Evolutionary conservation across 1,140 invertebrate species (phyloP), one percentile per base, ranked within the genome.

Genomic region (Conus betulinus): DNA sequence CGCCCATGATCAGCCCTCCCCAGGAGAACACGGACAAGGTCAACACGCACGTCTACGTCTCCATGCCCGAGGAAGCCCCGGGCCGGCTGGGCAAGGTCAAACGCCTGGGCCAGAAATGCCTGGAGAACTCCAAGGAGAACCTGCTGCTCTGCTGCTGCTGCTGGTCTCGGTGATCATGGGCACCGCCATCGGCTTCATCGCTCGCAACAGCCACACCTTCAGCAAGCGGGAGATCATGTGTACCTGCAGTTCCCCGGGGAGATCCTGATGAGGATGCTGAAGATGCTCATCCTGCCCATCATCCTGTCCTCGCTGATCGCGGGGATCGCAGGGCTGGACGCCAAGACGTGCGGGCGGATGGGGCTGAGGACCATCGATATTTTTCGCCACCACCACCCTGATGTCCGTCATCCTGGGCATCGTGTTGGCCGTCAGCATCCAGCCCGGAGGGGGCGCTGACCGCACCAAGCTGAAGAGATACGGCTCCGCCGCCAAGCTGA

Each of bases 301-400:
- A 95, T 96, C 67, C 91, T 95, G 0, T 94, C 96, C 17, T 95
- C 95, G 91, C 91, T 96, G 11, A 95, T 95, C 84, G 90, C 93
- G 0, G 94, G 95, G 10, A 93, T 94, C 51, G 94, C 95, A 5
- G 93, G 93, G 15, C 92, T 95, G 39, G 95, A 95, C 87, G 93
- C 93, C n/a, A 93, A 93, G 87, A 93, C 95, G 13, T 94, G 93
- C 85, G 95, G 95, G 7, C 92, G 91, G 90, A 95, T 95, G 92
- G 95, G 95, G 23, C 90, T 94, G 0, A 85, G 98, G 85, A 97
- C 98, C 15, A 97, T 99, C 87, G 96, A 97, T n/a, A 39, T 99
- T 99, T 95, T 99, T 99, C 57, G 97, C 98, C 93, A 97, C 97
- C 13, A 99, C 98, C 15, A 99, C 98, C 1, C 95, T 99, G 25